Evolutionary conservation across 2,888 invertebrate species (phyloP), one percentile per base, ranked within the genome.

Genomic region (Gymnocheta viridis): DNA sequence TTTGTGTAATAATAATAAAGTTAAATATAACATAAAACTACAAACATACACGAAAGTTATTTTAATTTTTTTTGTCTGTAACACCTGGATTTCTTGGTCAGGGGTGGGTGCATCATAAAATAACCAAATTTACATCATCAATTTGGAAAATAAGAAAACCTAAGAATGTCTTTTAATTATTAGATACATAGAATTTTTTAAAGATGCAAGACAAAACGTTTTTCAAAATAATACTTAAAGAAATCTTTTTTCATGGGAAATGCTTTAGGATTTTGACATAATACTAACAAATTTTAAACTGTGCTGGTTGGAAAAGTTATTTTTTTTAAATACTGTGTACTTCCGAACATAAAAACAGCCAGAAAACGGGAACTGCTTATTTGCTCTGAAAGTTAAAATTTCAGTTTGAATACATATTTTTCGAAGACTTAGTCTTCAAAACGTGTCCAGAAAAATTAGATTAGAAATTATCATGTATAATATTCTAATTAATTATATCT

Each of bases 171-270:
- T 22, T 19, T 9, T 47, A 27, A 51, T 14, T 27, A 14, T 27
- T 14, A 51, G 14, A 27, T 51, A 14, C 5, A 24, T 24, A 4
- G n/a, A n/a, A n/a, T 19, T 47, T 17, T 17, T 4, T 7, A 17
- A 44, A 44, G 17, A 17, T 4, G 19, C 6, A 47, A 47, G 4
- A 2, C 47, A 3, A 47, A 47, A 47, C 10, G n/a, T 2, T 19
- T 51, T 56, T n/a, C n/a, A n/a, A 56, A 27, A 32, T 56, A 56
- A 56, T 56, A 56, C 56, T 56, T 32, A 17, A 56, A 19, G 19
- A 32, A 29, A 29, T 56, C 2, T 1, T 10, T 56, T 17, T 56
- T n/a, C 4, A 17, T 14, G 27, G 54, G 17, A 54, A 29, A 54
- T 54, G 27, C 54, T 54, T 9, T 29, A 29, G n/a, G 29, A 29